phyloP scores from a whole-genome alignment of 2,797 vertebrate genomes.

The Leuciscus waleckii region DNA sequence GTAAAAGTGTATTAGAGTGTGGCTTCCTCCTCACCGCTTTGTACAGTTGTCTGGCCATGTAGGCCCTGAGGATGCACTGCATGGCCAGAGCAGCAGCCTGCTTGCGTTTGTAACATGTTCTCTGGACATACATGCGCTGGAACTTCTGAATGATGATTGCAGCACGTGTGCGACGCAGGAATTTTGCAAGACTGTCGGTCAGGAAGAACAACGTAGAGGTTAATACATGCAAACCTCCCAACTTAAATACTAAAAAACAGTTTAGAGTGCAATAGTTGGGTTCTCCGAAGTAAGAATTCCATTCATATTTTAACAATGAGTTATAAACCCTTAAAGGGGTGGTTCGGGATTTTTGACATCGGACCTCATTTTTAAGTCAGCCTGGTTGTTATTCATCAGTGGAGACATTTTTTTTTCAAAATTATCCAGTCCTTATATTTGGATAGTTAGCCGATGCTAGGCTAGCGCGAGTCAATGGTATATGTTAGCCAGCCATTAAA shows the following conservation, averaged over 20 bases:
- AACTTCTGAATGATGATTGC: conserved; percentile 91
- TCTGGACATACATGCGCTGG: conserved; percentile 89
- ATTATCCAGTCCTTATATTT: no score
- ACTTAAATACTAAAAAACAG: not conserved
- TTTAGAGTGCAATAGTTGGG: not conserved
- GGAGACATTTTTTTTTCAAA: no score
- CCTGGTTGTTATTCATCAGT: no score
- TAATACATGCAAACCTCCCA: not conserved
- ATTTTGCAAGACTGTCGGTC: conserved; percentile 84
- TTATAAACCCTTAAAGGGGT: not conserved
- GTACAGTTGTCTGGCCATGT: conserved; percentile 89
- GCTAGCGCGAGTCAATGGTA: no score
- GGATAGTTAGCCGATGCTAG: no score
- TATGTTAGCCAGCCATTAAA: no score
- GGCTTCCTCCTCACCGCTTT: conserved; percentile 80
- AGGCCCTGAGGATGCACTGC: conserved; percentile 91
- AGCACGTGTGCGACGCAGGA: conserved; percentile 89
- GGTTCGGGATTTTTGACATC: no score
- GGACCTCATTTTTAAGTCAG: no score
- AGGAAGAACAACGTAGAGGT: not conserved
- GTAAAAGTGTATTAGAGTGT: not conserved
- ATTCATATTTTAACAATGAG: not conserved
- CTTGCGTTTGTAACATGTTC: conserved; percentile 82
- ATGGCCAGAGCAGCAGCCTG: conserved; percentile 85
- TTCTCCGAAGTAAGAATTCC: not conserved